phyloP scores from a whole-genome alignment of 2,113 vertebrate species.

The Orcinus orca region DNA sequence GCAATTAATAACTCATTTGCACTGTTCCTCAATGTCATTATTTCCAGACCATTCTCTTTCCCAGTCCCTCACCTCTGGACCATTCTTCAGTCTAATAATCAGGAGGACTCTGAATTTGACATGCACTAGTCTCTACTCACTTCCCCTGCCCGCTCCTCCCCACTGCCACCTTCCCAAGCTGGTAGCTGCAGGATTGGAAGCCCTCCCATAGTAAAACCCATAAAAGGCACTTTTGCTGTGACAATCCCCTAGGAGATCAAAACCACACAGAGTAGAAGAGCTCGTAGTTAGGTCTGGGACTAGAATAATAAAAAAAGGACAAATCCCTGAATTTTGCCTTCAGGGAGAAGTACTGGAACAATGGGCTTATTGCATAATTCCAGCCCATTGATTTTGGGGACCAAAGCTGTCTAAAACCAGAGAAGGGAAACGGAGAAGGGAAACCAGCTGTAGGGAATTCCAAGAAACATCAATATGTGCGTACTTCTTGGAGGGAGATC shows the following conservation, averaged over 20 bases:
- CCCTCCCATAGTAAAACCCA: not conserved
- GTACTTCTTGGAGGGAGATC: slow-evolving; percentile 44
- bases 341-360: slow-evolving; percentile 18
- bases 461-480: slow-evolving; percentile 60
- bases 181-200: not conserved
- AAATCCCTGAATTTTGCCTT: slow-evolving; percentile 33
- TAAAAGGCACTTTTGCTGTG: not conserved
- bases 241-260: slow-evolving; percentile 31
- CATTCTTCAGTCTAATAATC: not conserved
- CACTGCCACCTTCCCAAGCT: not conserved
- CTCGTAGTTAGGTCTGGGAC: not conserved
- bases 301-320: not conserved
- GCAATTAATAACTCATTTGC: not conserved
- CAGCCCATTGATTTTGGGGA: slow-evolving; percentile 1
- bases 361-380: slow-evolving; percentile 43
- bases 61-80: not conserved
- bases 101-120: not conserved
- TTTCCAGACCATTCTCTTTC: slow-evolving; percentile 11
- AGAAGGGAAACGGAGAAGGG: slow-evolving; percentile 44
- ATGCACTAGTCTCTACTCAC: not conserved
- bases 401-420: slow-evolving; percentile 31
- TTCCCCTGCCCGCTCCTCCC: not conserved
- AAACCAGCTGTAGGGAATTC: slow-evolving; percentile 60
- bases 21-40: not conserved
- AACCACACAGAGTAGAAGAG: slow-evolving; percentile 9